A percentile compares a stretch with the other conserved stretches of the same genome.
Conservation (phyloP, 2,113 vertebrate genomes). For the Gambusia affinis region DNA sequence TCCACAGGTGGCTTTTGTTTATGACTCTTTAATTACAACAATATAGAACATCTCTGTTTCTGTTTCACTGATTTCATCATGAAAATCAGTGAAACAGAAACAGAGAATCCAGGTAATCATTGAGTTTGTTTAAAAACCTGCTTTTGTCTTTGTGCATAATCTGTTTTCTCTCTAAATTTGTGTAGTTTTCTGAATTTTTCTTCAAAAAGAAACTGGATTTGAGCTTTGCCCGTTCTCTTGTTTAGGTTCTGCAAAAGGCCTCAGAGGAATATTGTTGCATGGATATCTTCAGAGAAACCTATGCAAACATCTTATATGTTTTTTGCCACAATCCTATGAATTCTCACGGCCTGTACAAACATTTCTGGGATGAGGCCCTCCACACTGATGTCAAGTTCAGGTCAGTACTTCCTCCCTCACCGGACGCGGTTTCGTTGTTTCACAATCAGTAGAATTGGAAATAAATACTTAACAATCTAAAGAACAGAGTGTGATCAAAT, state of each 20-base stretch:
- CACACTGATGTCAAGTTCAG: conserved; percentile 93
- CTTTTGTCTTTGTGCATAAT: background rate
- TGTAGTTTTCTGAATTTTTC: background rate
- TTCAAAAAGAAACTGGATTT: background rate
- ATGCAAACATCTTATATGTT: conserved; percentile 84
- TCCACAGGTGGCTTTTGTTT: conserved; percentile 81
- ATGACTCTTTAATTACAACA: background rate
- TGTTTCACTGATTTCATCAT: too few species aligned
- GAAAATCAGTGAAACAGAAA: background rate
- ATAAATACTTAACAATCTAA: background rate
- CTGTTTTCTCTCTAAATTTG: background rate
- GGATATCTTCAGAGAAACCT: conserved; percentile 84
- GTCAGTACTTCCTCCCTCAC: conserved; percentile 67
- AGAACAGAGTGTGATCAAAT: background rate
- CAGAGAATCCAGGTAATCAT: background rate
- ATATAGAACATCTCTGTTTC: too few species aligned
- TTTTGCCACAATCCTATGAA: conserved; percentile 92
- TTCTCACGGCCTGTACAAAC: conserved; percentile 70
- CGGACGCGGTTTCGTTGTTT: background rate
- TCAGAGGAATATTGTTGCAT: conserved; percentile 82
- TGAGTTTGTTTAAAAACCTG: background rate
- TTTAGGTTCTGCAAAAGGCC: conserved; percentile 85
- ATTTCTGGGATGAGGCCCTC: conserved; percentile 84
- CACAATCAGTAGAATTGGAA: background rate
- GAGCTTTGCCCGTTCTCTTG: background rate